Percentiles rank a stretch among this genome's conserved stretches.
These are phyloP conservation scores for Bolinopsis microptera DNA, from an alignment of 37 sponge, comb jelly and placozoan genomes.

Conservation along the genomic window DNA sequence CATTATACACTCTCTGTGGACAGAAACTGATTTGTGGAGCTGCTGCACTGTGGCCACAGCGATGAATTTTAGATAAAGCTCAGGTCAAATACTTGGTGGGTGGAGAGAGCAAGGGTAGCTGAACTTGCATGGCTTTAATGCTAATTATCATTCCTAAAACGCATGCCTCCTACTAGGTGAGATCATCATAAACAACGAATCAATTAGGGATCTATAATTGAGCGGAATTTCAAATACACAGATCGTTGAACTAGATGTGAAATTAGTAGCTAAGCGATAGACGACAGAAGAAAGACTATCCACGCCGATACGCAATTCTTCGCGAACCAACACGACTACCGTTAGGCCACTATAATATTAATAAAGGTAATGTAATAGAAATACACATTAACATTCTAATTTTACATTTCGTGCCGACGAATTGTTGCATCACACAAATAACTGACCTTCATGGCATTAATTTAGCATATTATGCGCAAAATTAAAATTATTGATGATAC, in stretches of 20 bases:
- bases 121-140: not conserved
- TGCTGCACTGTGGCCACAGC: no score
- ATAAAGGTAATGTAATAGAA: not conserved
- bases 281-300: not conserved
- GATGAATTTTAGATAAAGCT: no score
- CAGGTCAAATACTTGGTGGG: no score
- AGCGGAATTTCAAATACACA: not conserved
- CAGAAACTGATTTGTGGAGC: no score
- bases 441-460: not conserved
- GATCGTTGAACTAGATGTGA: not conserved
- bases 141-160: not conserved
- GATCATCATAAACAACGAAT: not conserved
- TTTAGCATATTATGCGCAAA: not conserved
- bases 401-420: not conserved
- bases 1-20: no score
- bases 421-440: not conserved
- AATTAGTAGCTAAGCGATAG: not conserved
- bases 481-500: not conserved
- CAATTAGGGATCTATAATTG: not conserved
- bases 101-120: no score
- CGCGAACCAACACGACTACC: no score
- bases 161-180: no score
- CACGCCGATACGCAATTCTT: not conserved
- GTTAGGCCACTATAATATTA: no score
- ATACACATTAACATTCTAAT: not conserved